These are phyloP conservation scores for Lordiphosa mommai DNA, from an alignment of 1,140 invertebrate species.

Conservation along the genomic window DNA sequence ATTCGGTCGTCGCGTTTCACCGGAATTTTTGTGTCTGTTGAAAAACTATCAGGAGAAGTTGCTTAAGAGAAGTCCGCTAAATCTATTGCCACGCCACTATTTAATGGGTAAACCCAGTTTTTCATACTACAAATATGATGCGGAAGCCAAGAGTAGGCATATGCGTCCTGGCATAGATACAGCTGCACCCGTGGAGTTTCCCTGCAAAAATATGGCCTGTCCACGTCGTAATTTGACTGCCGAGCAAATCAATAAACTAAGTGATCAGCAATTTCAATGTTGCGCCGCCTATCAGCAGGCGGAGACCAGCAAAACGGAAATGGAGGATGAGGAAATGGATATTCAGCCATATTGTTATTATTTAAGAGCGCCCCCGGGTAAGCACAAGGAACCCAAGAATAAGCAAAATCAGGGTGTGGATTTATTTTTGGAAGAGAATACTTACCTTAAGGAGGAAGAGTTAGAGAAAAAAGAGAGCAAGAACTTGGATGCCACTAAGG, in stretches of 20 bases:
- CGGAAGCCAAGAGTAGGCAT: slow-evolving; percentile 4
- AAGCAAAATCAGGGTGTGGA: too few relatives aligned
- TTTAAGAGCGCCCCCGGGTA: neutral
- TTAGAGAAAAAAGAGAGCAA: neutral
- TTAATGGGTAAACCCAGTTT: neutral
- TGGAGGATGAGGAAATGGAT: too few relatives aligned
- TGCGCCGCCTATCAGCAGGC: neutral
- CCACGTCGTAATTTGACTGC: neutral
- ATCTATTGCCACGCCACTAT: neutral
- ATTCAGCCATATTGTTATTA: neutral
- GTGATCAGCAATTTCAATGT: neutral
- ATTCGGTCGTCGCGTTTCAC: slow-evolving; percentile 10
- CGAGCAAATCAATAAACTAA: neutral
- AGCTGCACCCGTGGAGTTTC: slow-evolving; percentile 23
- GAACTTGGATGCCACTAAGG: neutral
- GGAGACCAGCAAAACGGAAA: neutral
- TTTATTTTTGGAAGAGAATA: neutral
- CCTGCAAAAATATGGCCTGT: slow-evolving; percentile 6
- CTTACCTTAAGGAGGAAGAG: neutral
- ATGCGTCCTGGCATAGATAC: slow-evolving; percentile 31
- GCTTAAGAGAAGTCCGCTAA: neutral
- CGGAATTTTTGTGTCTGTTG: slow-evolving; percentile 17
- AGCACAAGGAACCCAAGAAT: neutral
- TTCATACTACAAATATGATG: slow-evolving; percentile 27
- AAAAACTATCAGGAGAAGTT: slow-evolving; percentile 6